Conservation (phyloP, 1,140 invertebrate genomes). For the Zaprionus nigranus region DNA sequence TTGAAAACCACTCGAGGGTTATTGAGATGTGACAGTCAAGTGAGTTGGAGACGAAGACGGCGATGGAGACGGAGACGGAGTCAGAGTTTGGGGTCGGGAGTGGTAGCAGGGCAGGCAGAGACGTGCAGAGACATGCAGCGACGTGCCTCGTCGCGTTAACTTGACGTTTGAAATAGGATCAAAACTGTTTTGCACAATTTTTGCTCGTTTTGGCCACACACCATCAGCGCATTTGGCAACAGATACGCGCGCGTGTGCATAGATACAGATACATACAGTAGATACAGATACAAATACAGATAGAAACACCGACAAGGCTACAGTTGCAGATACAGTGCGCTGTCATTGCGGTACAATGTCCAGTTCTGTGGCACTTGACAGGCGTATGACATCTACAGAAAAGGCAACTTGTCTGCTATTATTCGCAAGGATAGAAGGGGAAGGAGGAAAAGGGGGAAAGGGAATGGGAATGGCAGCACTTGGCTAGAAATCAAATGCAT, state of each 20-base stretch:
- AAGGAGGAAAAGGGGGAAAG: neutral
- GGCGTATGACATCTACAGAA: slow-evolving; percentile 19
- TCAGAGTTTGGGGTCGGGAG: neutral
- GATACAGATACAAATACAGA: slow-evolving; percentile 23
- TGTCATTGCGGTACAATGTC: slow-evolving; percentile 30
- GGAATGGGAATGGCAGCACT: neutral
- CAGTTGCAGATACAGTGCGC: slow-evolving; percentile 4
- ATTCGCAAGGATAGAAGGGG: neutral
- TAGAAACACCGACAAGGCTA: neutral
- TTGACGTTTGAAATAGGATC: slow-evolving; percentile 81
- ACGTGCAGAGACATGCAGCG: neutral
- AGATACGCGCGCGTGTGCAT: slow-evolving; percentile 1
- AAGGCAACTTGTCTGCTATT: neutral
- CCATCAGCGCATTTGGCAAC: slow-evolving; percentile 4
- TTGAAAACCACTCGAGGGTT: slow-evolving; percentile 81
- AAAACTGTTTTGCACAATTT: slow-evolving; percentile 52
- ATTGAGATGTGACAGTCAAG: slow-evolving; percentile 82
- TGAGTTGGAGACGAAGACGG: slow-evolving; percentile 51
- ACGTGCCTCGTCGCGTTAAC: slow-evolving; percentile 53
- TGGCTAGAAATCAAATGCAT: neutral
- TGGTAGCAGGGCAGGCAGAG: neutral
- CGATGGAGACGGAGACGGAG: neutral
- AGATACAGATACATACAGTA: slow-evolving; percentile 20
- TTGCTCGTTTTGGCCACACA: slow-evolving; percentile 24
- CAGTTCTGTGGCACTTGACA: slow-evolving; percentile 37